Conservation (phyloP, 1,140 invertebrate genomes). For the Macrosteles quadrilineatus region DNA sequence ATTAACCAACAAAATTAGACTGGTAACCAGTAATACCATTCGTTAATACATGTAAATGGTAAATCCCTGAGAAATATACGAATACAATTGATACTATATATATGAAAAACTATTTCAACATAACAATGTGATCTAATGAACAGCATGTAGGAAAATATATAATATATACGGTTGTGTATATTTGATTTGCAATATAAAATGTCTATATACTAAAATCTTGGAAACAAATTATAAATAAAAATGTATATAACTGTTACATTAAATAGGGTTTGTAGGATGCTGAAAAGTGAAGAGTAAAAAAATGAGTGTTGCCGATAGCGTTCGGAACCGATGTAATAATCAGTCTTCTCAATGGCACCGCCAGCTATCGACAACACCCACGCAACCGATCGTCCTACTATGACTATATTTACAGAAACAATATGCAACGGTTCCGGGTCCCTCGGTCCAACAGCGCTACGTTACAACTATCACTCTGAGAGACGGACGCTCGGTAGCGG, state of each 20-base stretch:
- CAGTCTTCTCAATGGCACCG: constrained; percentile 6
- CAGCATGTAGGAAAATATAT: constrained; percentile 13
- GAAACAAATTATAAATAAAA: constrained; percentile 2
- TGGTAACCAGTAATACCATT: constrained; percentile 11
- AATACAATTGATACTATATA: neutral
- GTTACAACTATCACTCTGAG: neutral
- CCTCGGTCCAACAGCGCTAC: neutral
- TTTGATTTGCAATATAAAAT: constrained; percentile 17
- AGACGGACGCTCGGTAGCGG: neutral
- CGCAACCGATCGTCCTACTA: neutral
- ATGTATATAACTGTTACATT: constrained; percentile 11
- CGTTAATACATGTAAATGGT: neutral
- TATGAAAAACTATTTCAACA: constrained; percentile 15
- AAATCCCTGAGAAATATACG: neutral
- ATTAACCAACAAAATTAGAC: neutral
- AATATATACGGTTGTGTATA: constrained; percentile 5
- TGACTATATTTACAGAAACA: neutral
- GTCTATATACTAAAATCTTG: constrained; percentile 18
- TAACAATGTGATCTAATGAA: neutral
- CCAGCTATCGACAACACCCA: neutral
- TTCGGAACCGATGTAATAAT: neutral
- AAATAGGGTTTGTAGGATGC: constrained; percentile 11
- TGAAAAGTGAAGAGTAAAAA: neutral
- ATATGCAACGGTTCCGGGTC: neutral
- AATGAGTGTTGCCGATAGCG: neutral